phyloP scores from a whole-genome alignment of 2,113 vertebrate genomes.

The Pterocles orientalis region DNA sequence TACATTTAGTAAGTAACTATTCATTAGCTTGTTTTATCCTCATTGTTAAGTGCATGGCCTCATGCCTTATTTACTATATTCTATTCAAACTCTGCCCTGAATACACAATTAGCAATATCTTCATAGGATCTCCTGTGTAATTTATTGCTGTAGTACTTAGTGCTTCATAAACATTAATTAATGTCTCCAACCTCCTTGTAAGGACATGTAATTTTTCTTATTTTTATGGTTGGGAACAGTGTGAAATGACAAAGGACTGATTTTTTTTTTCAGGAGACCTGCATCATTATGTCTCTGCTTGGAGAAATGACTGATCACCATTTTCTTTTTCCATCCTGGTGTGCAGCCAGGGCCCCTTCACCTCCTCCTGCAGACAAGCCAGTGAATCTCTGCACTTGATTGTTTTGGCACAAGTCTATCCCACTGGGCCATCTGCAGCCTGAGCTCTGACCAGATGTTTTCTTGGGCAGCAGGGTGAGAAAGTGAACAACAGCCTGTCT shows the following conservation, averaged over 20 bases:
- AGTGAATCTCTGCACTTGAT: neutral
- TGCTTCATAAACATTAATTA: slow-evolving; percentile 19
- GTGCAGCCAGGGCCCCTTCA: neutral
- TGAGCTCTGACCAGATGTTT: neutral
- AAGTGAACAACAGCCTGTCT: neutral
- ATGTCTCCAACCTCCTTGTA: neutral
- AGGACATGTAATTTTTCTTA: neutral
- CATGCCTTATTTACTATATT: slow-evolving; percentile 21
- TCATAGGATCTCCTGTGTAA: neutral
- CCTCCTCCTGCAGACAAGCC: neutral
- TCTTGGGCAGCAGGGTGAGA: neutral
- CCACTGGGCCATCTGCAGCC: neutral
- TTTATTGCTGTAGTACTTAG: slow-evolving; percentile 5
- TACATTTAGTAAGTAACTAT: neutral
- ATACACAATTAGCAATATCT: slow-evolving; percentile 23
- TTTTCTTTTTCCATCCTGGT: neutral
- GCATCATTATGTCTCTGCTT: neutral
- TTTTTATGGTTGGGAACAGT: neutral
- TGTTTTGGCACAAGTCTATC: neutral
- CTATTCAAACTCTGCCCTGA: slow-evolving; percentile 11
- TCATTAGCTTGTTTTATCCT: slow-evolving; percentile 6
- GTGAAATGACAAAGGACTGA: neutral
- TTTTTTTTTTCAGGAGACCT: neutral
- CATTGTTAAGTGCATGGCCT: neutral
- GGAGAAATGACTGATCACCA: accelerated